Conservation (phyloP, 1,140 invertebrate genomes). For the Tetraneura akinire region DNA sequence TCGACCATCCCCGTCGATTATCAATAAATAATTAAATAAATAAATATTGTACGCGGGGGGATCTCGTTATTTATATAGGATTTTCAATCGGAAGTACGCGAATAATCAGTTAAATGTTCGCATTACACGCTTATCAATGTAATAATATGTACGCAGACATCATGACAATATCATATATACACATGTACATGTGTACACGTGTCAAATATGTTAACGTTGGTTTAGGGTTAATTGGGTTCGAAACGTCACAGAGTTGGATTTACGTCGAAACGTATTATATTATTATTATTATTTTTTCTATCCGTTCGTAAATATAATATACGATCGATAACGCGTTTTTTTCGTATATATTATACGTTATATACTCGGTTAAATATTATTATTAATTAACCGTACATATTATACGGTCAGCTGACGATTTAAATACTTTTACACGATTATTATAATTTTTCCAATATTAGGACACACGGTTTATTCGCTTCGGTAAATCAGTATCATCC, state of each 20-base stretch:
- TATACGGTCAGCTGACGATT: not conserved
- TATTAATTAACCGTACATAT: no score
- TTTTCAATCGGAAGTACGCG: no score
- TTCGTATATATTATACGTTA: not conserved
- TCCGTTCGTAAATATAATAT: not conserved
- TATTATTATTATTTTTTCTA: no score
- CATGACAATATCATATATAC: no score
- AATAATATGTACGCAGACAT: not conserved
- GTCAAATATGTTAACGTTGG: constrained; percentile 17
- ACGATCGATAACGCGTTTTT: not conserved
- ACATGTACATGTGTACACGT: not conserved
- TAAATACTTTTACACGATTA: not conserved
- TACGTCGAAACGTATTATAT: no score
- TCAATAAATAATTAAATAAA: no score
- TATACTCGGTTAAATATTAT: no score
- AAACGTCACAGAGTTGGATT: not conserved
- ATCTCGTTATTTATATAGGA: no score
- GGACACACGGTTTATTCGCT: not conserved
- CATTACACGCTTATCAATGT: not conserved
- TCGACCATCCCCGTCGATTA: no score
- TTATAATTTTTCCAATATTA: not conserved
- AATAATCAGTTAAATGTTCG: no score
- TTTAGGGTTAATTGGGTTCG: constrained; percentile 19
- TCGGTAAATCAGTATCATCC: no score
- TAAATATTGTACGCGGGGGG: no score